Evolutionary conservation across 2,888 invertebrate species (phyloP).

Genomic region (Heterodera filipjevi): DNA sequence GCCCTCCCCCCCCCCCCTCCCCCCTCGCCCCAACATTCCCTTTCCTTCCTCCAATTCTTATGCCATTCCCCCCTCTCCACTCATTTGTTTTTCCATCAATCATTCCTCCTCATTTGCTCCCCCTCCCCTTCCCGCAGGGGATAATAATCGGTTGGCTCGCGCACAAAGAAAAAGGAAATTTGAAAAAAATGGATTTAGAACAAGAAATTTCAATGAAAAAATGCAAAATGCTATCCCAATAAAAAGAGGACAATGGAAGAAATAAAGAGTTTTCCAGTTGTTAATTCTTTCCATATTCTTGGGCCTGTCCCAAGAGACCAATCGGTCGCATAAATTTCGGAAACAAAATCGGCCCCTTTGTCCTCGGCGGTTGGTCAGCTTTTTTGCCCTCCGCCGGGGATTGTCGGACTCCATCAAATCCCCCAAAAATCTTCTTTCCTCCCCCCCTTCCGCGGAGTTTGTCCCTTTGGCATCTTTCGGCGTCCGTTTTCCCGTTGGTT

Average conservation of each 20-base stretch:
- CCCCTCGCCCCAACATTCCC: not conserved
- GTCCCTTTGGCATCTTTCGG: not conserved
- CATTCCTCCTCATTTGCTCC: not conserved
- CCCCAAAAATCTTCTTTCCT: not conserved
- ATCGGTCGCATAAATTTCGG: not conserved
- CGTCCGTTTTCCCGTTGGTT: not conserved
- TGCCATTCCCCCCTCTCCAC: not conserved
- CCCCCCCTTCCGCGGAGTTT: not conserved
- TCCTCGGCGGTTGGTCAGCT: not conserved
- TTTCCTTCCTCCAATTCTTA: not conserved
- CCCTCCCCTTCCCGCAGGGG: not conserved
- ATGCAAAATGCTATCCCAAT: too few species aligned
- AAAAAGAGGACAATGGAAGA: too few species aligned
- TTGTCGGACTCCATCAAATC: constrained; percentile 3
- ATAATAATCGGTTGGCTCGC: not conserved
- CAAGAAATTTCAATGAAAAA: too few species aligned
- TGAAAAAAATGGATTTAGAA: not conserved
- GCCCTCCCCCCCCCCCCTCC: too few species aligned
- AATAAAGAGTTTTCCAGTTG: too few species aligned
- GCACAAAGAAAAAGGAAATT: not conserved
- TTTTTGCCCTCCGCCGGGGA: constrained; percentile 9
- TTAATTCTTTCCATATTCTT: too few species aligned
- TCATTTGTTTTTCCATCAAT: not conserved
- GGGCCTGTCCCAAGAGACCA: not conserved
- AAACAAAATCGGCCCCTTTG: not conserved